Conservation (phyloP, 2,797 vertebrate species). For the Orestias chungarensis region DNA sequence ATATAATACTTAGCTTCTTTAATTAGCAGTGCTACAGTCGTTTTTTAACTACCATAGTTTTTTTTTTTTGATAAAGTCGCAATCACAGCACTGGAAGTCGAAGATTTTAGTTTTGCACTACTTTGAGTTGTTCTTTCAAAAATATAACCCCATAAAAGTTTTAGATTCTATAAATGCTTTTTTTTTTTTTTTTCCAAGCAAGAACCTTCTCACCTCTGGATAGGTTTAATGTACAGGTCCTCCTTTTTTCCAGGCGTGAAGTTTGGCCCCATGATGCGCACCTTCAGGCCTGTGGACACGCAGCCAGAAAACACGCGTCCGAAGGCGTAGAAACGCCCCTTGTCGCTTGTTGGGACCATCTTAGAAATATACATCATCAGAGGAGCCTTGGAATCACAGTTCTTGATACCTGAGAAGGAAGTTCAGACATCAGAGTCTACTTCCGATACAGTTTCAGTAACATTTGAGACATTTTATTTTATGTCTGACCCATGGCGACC, state of each 20-base stretch:
- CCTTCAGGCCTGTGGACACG: conserved; percentile 92
- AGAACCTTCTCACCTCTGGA: conserved; percentile 85
- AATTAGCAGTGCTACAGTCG: too few relatives aligned
- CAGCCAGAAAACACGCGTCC: conserved; percentile 93
- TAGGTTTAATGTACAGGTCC: conserved; percentile 93
- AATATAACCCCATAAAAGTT: background rate
- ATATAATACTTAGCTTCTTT: background rate
- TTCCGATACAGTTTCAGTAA: background rate
- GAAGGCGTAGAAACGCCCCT: conserved; percentile 95
- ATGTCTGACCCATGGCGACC: conserved; percentile 89
- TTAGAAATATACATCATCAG: conserved; percentile 99
- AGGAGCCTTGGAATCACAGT: conserved; percentile 94
- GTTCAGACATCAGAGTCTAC: background rate
- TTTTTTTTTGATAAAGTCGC: too few relatives aligned
- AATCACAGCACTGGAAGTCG: too few relatives aligned
- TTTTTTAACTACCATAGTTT: too few relatives aligned
- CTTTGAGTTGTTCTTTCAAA: background rate
- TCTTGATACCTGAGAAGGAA: conserved; percentile 86
- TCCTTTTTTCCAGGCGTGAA: conserved; percentile 95
- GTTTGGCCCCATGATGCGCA: conserved; percentile 97
- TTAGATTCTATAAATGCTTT: background rate
- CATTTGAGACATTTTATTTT: background rate
- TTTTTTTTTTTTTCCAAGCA: background rate
- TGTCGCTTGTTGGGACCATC: conserved; percentile 96
- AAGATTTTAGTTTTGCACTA: background rate